Conservation (phyloP, 1,140 invertebrate genomes). For the Zaprionus africanus region DNA sequence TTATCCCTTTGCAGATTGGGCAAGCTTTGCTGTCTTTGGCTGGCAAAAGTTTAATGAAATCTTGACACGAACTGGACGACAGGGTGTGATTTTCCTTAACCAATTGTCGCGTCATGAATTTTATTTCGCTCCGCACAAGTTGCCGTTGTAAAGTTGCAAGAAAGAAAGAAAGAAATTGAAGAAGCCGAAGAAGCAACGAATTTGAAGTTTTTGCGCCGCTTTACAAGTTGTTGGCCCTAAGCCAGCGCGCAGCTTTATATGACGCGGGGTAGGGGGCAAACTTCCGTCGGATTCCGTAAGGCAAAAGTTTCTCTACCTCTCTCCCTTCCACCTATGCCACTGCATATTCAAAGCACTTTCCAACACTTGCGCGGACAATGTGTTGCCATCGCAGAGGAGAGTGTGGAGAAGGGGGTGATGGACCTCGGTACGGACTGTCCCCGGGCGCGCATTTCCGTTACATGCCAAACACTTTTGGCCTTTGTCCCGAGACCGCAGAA, state of each 20-base stretch:
- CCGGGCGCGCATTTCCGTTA: slow-evolving; percentile 78
- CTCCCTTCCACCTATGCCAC: slow-evolving; percentile 2
- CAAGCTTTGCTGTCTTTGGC: slow-evolving; percentile 56
- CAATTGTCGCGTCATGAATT: slow-evolving; percentile 80
- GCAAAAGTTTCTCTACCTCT: slow-evolving; percentile 60
- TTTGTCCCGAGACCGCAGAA: slow-evolving; percentile 77
- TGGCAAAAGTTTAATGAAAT: slow-evolving; percentile 73
- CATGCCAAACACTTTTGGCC: slow-evolving; percentile 81
- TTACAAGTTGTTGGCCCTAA: slow-evolving; percentile 77
- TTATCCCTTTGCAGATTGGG: slow-evolving; percentile 47
- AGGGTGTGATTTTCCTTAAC: slow-evolving; percentile 34
- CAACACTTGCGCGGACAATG: slow-evolving; percentile 37
- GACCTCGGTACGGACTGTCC: slow-evolving; percentile 43
- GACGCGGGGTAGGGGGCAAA: slow-evolving; percentile 28
- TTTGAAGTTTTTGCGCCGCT: slow-evolving; percentile 53
- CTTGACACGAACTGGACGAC: slow-evolving; percentile 64
- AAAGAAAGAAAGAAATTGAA: slow-evolving; percentile 6
- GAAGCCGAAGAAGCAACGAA: slow-evolving; percentile 23
- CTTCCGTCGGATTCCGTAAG: slow-evolving; percentile 62
- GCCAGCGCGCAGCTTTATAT: slow-evolving; percentile 62
- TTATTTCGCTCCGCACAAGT: slow-evolving; percentile 73
- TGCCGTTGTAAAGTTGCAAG: slow-evolving; percentile 22
- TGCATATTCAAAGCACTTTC: slow-evolving; percentile 75
- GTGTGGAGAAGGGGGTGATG: not conserved
- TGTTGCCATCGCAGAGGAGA: slow-evolving; percentile 5